A percentile compares a stretch with the other conserved stretches of the same genome.
Evolutionary conservation across 2,888 invertebrate species (phyloP).

Genomic region (Polydrusus tereticollis): DNA sequence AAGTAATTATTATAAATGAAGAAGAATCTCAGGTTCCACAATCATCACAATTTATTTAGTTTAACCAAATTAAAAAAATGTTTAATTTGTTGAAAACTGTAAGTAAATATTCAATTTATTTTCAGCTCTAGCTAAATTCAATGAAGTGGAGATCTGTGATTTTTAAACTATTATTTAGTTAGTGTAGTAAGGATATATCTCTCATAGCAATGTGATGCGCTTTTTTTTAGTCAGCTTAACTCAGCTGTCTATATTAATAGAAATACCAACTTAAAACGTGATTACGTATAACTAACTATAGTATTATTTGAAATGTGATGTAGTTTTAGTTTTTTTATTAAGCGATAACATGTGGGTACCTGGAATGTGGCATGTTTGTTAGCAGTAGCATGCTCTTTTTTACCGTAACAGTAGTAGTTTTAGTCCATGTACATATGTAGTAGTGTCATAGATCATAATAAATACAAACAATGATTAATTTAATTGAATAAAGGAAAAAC

Average conservation of each 20-base stretch:
- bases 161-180: no score
- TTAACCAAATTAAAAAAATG: no score
- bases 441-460: constrained; percentile 28
- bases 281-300: constrained; percentile 26
- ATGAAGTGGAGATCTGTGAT: neutral
- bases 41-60: no score
- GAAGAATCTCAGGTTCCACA: no score
- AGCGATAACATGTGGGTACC: constrained; percentile 40
- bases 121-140: neutral
- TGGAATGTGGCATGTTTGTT: constrained; percentile 47
- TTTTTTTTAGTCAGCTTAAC: neutral
- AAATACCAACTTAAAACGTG: constrained; percentile 39
- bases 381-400: constrained; percentile 46
- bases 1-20: no score
- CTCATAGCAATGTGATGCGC: neutral
- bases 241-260: neutral
- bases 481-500: constrained; percentile 40
- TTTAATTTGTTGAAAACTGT: no score
- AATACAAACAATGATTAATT: constrained; percentile 25
- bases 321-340: constrained; percentile 39
- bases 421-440: constrained; percentile 39
- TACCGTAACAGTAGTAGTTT: constrained; percentile 37
- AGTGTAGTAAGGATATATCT: neutral
- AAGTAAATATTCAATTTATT: no score
- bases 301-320: constrained; percentile 51